Base-by-base conservation (phyloP, 2,888 invertebrate genomes). In the Carcina quercana region DNA sequence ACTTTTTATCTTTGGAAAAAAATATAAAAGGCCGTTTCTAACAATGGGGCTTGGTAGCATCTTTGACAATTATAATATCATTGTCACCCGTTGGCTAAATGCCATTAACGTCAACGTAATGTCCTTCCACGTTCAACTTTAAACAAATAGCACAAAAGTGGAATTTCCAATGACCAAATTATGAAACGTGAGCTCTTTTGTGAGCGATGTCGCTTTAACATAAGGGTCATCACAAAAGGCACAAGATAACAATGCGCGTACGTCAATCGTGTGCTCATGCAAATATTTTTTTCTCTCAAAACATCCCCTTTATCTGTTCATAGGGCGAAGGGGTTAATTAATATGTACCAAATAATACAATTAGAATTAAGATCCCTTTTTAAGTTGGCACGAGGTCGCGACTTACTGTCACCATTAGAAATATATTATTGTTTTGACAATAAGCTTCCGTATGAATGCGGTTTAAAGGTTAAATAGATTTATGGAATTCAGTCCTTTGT, bases 11-110 rank as follows among this genome's bases (percentile, higher is more conserved):
- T 76, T 74, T 71, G 47, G n/a, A 75, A 79, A 80, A 79, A 76
- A 73, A 70, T 76, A 78, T 80, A 76, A 82, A 83, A 78, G 82
- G 62, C 71, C 73, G 67, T 60, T 61, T 45, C 57, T 64, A 70
- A 83, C 82, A 83, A 83, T 78, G 62, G 75, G 57, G 52, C 65
- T 75, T 76, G 73, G 83, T 83, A 83, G 83, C 83, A 82, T 83
- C 83, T 83, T 83, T 82, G 80, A 83, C 82, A 83, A 83, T 82
- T 82, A 82, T 83, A 82, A 80, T 82, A 75, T 78, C 70, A 58
- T 53, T 50, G 63, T 48, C 53, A 48, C 42, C 45, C 47, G 48
- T 39, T 48, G 45, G 42, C 40, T 33, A 38, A 64, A 63, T 45
- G 60, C 42, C 59, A 63, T 72, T 71, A 70, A 58, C 57, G 54